Evolutionary conservation across 2,113 vertebrate species (phyloP).

Genomic region (Felis chaus): DNA sequence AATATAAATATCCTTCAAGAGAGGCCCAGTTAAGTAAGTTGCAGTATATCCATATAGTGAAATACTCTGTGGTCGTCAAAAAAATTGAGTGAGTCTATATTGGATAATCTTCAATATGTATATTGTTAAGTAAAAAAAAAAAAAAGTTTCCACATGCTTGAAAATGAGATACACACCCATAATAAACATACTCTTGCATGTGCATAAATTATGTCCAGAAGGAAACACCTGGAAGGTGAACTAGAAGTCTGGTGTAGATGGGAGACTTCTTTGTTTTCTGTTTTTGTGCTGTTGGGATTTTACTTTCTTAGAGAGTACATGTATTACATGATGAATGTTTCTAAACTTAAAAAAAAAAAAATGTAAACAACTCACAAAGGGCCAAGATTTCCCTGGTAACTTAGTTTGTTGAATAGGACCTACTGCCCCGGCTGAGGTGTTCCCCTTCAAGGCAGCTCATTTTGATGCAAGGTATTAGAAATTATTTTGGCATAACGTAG

Average conservation of each 20-base stretch:
- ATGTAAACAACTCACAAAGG: background rate
- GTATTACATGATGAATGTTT: background rate
- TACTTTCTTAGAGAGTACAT: background rate
- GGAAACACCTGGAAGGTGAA: background rate
- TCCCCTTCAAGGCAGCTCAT: background rate
- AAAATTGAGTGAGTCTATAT: background rate
- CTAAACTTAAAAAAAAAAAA: constrained; percentile 1
- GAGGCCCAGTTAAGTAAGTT: background rate
- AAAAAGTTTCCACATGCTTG: background rate
- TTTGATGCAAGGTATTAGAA: background rate
- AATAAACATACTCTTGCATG: background rate
- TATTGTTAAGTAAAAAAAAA: background rate
- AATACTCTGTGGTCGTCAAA: background rate
- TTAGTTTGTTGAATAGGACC: background rate
- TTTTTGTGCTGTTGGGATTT: background rate
- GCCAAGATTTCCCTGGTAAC: background rate
- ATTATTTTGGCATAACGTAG: background rate
- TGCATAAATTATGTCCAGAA: background rate
- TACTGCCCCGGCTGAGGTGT: background rate
- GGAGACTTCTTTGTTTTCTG: background rate
- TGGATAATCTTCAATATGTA: background rate
- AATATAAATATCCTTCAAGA: background rate
- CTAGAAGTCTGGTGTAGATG: background rate
- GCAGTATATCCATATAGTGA: background rate
- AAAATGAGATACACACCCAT: background rate